Evolutionary conservation across 1,140 invertebrate genomes (phyloP), one percentile per base, ranked within the genome.

Genomic region (Armadillidium nasatum): DNA sequence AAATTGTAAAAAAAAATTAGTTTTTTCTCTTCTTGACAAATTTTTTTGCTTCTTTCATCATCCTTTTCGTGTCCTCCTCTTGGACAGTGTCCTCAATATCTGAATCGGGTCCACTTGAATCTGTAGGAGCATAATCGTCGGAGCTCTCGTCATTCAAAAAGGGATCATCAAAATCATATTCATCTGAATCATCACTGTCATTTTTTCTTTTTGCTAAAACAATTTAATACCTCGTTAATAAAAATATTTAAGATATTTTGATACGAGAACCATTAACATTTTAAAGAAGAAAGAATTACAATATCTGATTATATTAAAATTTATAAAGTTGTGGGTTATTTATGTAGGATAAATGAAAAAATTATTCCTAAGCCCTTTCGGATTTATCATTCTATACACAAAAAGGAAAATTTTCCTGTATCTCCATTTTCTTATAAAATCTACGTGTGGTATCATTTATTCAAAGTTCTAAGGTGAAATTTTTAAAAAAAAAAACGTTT

Each of bases 11-110:
- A 33, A 33, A 33, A 33, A 33, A 6, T 22, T 9, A 23, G 9
- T 50, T 21, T 54, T 21, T 54, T 33, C 44, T 54, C 50, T 15
- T 66, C n/a, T 19, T 15, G 19, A 4, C 23, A n/a, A 13, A 43
- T 33, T 44, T 71, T 33, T 71, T 71, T 71, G n/a, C 15, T 44
- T 71, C 44, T 44, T 44, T 71, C 70, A 71, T n/a, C 21, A 71
- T 23, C 22, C 21, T 70, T 23, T 70, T 23, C 19, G 68, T 70
- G 21, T 70, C 69, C 6, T 43, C 10, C 19, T 70, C 50, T 60
- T 60, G 2, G 4, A 60, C 50, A 4, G 11, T 7, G 19, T 60
- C 50, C 13, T 33, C 33, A 15, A 22, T 33, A 4, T 43, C 69
- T 13, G 69, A 10, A 23, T 23, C 69, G 13, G 19, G 13, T 21